These are phyloP conservation scores for Asarcornis scutulata DNA, from an alignment of 2,113 vertebrate genomes.

Conservation along the genomic window DNA sequence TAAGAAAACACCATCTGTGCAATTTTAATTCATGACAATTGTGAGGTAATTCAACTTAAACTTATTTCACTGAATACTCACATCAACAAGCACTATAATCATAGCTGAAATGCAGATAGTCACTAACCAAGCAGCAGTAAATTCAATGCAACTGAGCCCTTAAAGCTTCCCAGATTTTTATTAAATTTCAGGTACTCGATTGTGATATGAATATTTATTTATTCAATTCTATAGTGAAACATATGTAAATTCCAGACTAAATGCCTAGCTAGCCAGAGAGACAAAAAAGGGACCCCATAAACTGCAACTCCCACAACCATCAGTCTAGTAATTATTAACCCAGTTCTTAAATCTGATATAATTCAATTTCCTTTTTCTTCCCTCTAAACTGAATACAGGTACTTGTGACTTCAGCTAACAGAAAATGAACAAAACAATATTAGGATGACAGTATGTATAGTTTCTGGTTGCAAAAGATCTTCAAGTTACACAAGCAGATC, in stretches of 20 bases:
- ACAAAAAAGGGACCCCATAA: background rate
- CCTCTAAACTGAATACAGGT: background rate
- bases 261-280: background rate
- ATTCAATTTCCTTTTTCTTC: background rate
- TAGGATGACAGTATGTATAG: background rate
- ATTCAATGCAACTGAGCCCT: background rate
- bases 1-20: conserved; percentile 28
- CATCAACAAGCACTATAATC: background rate
- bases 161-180: background rate
- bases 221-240: background rate
- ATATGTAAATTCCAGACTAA: background rate
- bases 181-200: background rate
- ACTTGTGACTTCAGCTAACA: background rate
- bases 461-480: background rate
- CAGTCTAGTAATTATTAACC: background rate
- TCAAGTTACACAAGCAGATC: background rate
- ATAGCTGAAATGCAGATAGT: background rate
- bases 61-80: conserved; percentile 22
- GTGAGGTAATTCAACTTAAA: conserved; percentile 38
- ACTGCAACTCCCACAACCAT: background rate
- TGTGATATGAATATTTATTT: background rate
- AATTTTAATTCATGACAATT: conserved; percentile 18
- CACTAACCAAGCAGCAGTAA: background rate
- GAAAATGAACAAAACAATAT: background rate
- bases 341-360: background rate